Percentiles rank a stretch among this genome's conserved stretches.
These are phyloP conservation scores for Pollenia amentaria DNA, from an alignment of 2,888 invertebrate genomes.

Conservation along the genomic window DNA sequence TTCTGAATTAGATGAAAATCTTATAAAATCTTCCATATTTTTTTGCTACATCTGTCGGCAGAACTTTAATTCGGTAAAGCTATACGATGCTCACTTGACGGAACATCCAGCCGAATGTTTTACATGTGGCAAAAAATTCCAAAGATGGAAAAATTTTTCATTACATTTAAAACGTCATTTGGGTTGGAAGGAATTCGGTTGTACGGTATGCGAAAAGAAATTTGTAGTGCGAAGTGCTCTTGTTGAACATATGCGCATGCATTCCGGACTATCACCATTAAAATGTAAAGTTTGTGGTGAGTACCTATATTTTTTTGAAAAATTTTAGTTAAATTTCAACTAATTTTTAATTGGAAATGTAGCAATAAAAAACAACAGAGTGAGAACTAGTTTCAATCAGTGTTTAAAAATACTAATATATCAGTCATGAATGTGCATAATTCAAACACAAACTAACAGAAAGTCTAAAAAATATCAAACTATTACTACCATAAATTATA, in stretches of 20 bases:
- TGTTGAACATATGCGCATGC: constrained; percentile 92
- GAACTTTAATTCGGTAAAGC: constrained; percentile 88
- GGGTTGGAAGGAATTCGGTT: constrained; percentile 89
- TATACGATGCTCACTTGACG: constrained; percentile 90
- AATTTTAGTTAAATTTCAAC: background rate
- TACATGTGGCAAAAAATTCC: constrained; percentile 92
- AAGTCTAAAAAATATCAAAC: too few relatives aligned
- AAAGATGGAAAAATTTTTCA: constrained; percentile 89
- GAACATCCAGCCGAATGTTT: constrained; percentile 93
- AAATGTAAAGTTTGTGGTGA: constrained; percentile 91
- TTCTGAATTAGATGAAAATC: constrained; percentile 81
- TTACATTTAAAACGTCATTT: constrained; percentile 92
- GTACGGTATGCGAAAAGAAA: constrained; percentile 92
- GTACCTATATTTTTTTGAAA: constrained; percentile 62
- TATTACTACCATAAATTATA: too few relatives aligned
- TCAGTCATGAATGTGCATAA: too few relatives aligned
- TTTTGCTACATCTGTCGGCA: constrained; percentile 88
- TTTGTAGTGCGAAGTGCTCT: constrained; percentile 93
- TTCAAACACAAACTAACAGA: too few relatives aligned
- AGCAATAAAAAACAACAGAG: too few relatives aligned
- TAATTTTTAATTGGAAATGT: background rate
- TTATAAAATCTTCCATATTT: constrained; percentile 83
- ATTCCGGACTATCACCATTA: constrained; percentile 92
- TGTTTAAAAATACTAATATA: too few relatives aligned
- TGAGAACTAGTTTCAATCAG: too few relatives aligned